Conservation (phyloP, 2,888 invertebrate genomes). For the Cloeon dipterum region DNA sequence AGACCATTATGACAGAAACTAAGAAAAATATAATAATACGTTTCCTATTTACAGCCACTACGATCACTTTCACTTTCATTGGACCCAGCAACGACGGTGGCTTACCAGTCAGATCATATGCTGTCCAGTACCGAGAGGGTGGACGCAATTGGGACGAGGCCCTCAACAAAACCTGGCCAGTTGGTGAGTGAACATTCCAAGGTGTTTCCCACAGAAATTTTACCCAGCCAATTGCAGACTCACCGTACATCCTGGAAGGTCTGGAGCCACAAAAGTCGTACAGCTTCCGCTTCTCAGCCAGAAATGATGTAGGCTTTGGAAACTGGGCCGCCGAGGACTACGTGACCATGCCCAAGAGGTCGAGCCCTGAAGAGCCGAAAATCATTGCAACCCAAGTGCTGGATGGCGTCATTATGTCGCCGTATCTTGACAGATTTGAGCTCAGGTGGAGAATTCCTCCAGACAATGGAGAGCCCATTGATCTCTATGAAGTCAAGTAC, state of each 20-base stretch:
- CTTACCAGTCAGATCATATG: constrained; percentile 46
- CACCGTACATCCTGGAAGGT: constrained; percentile 58
- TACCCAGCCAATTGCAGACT: constrained; percentile 22
- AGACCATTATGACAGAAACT: background rate
- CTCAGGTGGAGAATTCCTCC: constrained; percentile 65
- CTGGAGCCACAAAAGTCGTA: constrained; percentile 54
- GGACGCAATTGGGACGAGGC: constrained; percentile 42
- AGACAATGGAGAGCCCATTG: constrained; percentile 76
- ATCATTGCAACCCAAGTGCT: constrained; percentile 24
- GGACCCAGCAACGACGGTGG: constrained; percentile 54
- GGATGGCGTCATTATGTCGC: constrained; percentile 27
- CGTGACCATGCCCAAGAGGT: constrained; percentile 50
- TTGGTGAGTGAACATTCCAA: constrained; percentile 21
- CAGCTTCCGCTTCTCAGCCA: constrained; percentile 62
- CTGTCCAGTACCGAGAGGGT: constrained; percentile 51
- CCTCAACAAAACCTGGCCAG: constrained; percentile 52
- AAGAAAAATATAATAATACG: background rate
- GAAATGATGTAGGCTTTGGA: constrained; percentile 62
- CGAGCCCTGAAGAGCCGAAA: constrained; percentile 49
- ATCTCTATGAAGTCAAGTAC: constrained; percentile 54
- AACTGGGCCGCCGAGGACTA: constrained; percentile 39
- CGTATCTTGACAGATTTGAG: constrained; percentile 56
- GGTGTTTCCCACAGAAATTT: background rate
- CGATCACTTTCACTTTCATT: constrained; percentile 53
- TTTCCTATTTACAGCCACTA: constrained; percentile 33